phyloP scores from a whole-genome alignment of 2,113 vertebrate genomes.

The Leptocoma aspasia region DNA sequence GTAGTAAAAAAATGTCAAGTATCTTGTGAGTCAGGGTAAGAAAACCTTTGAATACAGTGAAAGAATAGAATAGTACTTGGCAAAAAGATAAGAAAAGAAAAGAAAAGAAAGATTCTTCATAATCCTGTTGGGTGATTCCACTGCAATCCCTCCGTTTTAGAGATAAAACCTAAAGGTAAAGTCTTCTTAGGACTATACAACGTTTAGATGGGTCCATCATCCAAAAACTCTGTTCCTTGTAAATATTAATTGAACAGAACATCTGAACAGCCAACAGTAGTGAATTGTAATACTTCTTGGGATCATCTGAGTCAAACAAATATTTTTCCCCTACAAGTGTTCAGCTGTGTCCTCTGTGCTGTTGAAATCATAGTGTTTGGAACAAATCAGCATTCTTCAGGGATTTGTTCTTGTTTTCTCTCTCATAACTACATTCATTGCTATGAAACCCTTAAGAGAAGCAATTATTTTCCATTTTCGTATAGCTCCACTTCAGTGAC shows the following conservation, averaged over 20 bases:
- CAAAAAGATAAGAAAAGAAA: neutral
- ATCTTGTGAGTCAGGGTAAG: neutral
- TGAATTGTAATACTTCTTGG: neutral
- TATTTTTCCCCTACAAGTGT: neutral
- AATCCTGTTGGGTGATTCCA: neutral
- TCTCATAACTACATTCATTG: neutral
- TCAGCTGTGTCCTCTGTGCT: neutral
- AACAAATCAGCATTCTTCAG: neutral
- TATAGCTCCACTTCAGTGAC: neutral
- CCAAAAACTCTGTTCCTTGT: neutral
- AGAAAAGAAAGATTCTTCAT: neutral
- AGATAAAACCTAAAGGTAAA: neutral
- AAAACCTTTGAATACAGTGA: neutral
- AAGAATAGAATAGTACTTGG: neutral
- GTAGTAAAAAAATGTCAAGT: neutral
- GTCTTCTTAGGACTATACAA: neutral
- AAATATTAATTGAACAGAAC: neutral
- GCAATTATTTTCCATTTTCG: neutral
- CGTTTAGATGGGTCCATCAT: neutral
- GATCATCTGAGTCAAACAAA: neutral
- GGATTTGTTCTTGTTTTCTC: neutral
- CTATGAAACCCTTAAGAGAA: neutral
- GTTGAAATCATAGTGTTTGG: neutral
- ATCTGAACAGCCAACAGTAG: neutral
- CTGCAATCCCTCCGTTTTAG: neutral